Evolutionary conservation across 2,888 invertebrate genomes (phyloP).

Genomic region (Incurvaria masculella): DNA sequence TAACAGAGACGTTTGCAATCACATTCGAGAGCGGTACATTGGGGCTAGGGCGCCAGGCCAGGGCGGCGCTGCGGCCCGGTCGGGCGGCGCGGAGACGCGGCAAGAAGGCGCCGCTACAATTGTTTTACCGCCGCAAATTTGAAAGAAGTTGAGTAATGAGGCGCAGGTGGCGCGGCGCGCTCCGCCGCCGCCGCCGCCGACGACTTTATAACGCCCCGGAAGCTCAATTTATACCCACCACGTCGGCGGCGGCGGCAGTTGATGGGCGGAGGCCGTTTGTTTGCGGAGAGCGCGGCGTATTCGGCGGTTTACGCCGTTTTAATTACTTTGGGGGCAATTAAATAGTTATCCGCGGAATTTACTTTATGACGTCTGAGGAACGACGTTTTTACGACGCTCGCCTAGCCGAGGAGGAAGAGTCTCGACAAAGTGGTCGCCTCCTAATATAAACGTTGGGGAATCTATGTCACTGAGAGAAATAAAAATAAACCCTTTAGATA

Average conservation of each 20-base stretch:
- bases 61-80: no score
- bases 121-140: neutral
- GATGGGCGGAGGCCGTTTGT: neutral
- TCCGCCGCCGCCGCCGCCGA: no score
- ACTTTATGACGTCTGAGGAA: neutral
- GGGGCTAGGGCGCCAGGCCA: neutral
- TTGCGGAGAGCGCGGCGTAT: neutral
- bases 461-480: no score
- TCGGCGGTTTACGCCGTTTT: neutral
- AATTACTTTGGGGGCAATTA: neutral
- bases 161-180: neutral
- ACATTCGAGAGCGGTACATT: no score
- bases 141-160: neutral
- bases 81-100: neutral
- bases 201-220: neutral
- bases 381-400: neutral
- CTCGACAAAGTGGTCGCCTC: neutral
- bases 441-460: no score
- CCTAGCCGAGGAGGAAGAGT: neutral
- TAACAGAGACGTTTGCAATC: no score
- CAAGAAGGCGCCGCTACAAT: neutral
- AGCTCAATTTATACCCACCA: neutral
- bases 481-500: no score
- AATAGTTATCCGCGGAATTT: neutral
- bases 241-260: neutral